Evolutionary conservation across 2,797 vertebrate genomes (phyloP).

Genomic region (Bradypodion ventrale): DNA sequence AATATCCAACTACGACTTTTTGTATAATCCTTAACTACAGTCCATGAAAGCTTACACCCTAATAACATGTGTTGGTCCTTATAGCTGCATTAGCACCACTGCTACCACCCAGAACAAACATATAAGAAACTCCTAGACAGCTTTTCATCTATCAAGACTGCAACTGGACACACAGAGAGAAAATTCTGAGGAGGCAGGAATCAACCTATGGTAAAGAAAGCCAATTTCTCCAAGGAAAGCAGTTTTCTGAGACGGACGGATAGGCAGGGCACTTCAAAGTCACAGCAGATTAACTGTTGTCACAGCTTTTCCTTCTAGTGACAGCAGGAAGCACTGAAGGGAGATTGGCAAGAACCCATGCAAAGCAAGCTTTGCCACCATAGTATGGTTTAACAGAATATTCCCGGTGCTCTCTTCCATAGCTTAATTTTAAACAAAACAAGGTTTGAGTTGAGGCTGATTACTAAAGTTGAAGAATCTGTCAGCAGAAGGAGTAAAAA

Average conservation of each 20-base stretch:
- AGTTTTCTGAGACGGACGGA: background rate
- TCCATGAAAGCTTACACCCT: too few species aligned
- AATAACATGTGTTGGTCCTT: background rate
- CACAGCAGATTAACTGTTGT: conserved; percentile 23
- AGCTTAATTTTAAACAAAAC: background rate
- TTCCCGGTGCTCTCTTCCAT: background rate
- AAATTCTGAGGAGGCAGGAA: background rate
- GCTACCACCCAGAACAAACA: background rate
- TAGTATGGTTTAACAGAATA: background rate
- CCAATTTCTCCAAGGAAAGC: background rate
- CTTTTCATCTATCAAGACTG: background rate
- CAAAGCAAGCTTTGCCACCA: accelerated
- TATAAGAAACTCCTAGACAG: background rate
- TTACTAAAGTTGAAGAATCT: background rate
- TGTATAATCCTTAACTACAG: background rate
- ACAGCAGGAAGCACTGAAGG: background rate
- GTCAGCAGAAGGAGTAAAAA: background rate
- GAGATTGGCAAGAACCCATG: background rate
- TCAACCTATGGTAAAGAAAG: background rate
- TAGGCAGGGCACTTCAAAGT: conserved; percentile 26
- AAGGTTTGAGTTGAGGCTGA: background rate
- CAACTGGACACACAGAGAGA: background rate
- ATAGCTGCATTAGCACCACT: background rate
- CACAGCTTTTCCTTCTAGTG: conserved; percentile 34
- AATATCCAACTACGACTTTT: background rate